A percentile compares a stretch with the other conserved stretches of the same genome.
phyloP scores from a whole-genome alignment of 2,113 vertebrate genomes.

The Tragelaphus scriptus region DNA sequence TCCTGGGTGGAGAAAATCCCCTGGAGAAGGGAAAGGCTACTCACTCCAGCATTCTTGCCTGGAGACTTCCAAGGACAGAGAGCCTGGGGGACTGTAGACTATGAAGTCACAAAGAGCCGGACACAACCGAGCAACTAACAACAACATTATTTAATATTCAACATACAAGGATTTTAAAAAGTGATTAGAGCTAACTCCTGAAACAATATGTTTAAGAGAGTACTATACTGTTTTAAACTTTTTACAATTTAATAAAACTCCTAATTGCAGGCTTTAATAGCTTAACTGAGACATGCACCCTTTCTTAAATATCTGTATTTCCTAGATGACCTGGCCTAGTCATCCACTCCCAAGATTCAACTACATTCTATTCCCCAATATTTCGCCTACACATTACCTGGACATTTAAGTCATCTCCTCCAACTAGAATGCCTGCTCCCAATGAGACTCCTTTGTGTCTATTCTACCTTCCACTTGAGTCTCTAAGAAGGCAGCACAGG shows the following conservation, averaged over 20 bases:
- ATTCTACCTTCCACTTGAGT: not conserved
- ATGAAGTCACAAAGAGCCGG: not conserved
- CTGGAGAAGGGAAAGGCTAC: not conserved
- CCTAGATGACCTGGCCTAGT: not conserved
- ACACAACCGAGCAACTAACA: not conserved
- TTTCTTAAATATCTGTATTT: not conserved
- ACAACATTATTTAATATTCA: not conserved
- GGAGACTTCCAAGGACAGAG: not conserved
- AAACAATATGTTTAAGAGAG: not conserved
- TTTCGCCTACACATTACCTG: not conserved
- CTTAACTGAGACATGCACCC: not conserved
- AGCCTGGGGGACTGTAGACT: not conserved
- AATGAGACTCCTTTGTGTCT: not conserved
- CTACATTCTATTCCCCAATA: not conserved
- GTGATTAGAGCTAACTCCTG: not conserved
- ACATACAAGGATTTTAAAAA: not conserved
- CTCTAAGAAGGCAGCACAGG: not conserved
- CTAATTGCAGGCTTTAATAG: not conserved
- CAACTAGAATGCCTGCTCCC: not conserved
- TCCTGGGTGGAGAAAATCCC: not conserved
- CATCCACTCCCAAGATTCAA: not conserved
- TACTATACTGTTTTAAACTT: not conserved
- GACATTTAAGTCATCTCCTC: not conserved
- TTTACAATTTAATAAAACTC: constrained; percentile 9
- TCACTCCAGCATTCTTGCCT: not conserved